Conservation (phyloP, 1,140 invertebrate species). For the Cephus cinctus region DNA sequence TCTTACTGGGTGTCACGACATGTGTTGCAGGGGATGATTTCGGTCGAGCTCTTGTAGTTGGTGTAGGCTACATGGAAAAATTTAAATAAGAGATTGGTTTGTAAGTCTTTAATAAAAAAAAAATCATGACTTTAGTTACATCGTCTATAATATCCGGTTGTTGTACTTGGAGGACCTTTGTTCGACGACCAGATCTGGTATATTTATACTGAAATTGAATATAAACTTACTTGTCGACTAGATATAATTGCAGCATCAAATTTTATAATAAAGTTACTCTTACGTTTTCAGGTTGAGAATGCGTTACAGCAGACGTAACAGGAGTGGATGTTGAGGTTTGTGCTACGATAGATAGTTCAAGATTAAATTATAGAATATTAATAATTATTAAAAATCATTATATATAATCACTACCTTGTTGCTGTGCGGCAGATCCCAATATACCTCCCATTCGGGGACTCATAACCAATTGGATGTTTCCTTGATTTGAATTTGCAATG, state of each 20-base stretch:
- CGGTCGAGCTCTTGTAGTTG: slow-evolving; percentile 15
- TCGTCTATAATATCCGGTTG: slow-evolving; percentile 47
- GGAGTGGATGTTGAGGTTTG: slow-evolving; percentile 19
- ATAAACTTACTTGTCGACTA: slow-evolving; percentile 1
- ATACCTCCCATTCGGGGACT: slow-evolving; percentile 56
- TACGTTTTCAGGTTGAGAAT: slow-evolving; percentile 30
- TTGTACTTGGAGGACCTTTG: slow-evolving; percentile 31
- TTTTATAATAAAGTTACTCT: slow-evolving; percentile 7
- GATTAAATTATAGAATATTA: slow-evolving; percentile 5
- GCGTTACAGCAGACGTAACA: slow-evolving; percentile 11
- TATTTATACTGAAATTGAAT: slow-evolving; percentile 30
- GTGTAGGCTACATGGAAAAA: slow-evolving; percentile 4
- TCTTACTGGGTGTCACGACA: slow-evolving; percentile 33
- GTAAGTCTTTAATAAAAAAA: not conserved
- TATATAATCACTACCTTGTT: slow-evolving; percentile 33
- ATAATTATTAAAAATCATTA: not conserved
- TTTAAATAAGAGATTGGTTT: not conserved
- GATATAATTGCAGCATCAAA: not conserved
- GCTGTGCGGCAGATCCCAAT: slow-evolving; percentile 48
- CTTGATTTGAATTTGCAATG: slow-evolving; percentile 39
- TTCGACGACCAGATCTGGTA: slow-evolving; percentile 27
- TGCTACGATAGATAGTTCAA: slow-evolving; percentile 15
- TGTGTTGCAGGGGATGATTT: slow-evolving; percentile 25
- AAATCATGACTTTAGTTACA: slow-evolving; percentile 20
- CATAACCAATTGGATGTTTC: slow-evolving; percentile 57